phyloP scores from a whole-genome alignment of 2,888 invertebrate genomes.

The Melanotus villosus region DNA sequence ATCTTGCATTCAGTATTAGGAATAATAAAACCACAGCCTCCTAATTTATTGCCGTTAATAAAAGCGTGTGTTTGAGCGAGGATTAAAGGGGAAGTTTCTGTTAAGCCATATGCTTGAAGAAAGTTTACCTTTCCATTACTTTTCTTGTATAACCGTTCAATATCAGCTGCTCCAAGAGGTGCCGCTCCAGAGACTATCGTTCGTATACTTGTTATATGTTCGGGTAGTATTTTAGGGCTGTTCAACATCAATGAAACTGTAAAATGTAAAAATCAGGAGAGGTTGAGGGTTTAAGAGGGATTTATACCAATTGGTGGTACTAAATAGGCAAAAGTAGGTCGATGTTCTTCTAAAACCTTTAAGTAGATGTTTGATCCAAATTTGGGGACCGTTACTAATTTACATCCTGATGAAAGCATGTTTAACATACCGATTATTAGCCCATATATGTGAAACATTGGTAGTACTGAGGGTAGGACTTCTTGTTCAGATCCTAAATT shows the following conservation, averaged over 20 bases:
- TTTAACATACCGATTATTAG: constrained; percentile 65
- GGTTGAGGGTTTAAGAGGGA: no score
- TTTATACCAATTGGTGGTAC: constrained; percentile 73
- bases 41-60: constrained; percentile 53
- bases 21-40: constrained; percentile 72
- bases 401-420: constrained; percentile 66
- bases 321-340: constrained; percentile 62
- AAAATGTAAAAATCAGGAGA: neutral
- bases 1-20: constrained; percentile 77
- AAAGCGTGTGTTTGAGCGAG: constrained; percentile 61
- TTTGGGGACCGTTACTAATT: constrained; percentile 67
- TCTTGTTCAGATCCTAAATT: constrained; percentile 61
- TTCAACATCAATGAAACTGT: constrained; percentile 53
- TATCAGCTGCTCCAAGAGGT: constrained; percentile 63
- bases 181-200: constrained; percentile 71
- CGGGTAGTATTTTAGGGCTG: constrained; percentile 64
- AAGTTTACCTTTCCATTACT: constrained; percentile 54
- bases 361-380: constrained; percentile 52
- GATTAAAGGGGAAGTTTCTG: constrained; percentile 71
- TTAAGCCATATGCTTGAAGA: constrained; percentile 73
- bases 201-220: constrained; percentile 67
- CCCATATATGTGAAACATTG: constrained; percentile 72
- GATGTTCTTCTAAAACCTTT: constrained; percentile 50
- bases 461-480: constrained; percentile 64
- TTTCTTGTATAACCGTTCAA: constrained; percentile 59